phyloP scores from a whole-genome alignment of 2,113 vertebrate genomes.

The Cryptomyrus ogoouensis region DNA sequence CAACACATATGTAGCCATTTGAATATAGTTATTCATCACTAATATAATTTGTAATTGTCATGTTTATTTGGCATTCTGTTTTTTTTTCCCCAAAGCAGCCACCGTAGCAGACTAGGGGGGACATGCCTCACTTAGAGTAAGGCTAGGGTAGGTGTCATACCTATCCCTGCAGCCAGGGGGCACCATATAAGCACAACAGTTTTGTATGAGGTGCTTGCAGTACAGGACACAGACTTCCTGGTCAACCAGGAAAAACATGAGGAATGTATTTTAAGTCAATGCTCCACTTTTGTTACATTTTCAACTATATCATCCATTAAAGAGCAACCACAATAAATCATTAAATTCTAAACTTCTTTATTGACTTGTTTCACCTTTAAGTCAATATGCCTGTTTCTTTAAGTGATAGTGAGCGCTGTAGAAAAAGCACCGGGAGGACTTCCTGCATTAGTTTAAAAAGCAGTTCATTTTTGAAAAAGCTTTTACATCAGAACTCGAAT shows the following conservation, averaged over 20 bases:
- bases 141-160: background rate
- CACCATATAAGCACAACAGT: background rate
- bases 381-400: background rate
- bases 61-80: background rate
- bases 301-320: background rate
- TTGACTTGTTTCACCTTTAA: background rate
- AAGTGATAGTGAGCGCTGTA: background rate
- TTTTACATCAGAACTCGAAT: background rate
- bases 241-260: background rate
- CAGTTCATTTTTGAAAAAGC: background rate
- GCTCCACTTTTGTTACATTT: background rate
- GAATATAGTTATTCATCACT: background rate
- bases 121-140: background rate
- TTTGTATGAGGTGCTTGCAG: background rate
- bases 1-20: background rate
- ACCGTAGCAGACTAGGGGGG: background rate
- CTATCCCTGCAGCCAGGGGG: background rate
- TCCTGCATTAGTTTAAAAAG: background rate
- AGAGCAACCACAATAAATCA: background rate
- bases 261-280: background rate
- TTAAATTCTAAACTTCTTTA: slow-evolving; percentile 2
- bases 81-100: background rate
- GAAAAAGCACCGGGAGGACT: background rate
- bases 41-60: background rate
- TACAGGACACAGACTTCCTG: background rate